A percentile compares a stretch with the other conserved stretches of the same genome.
phyloP scores from a whole-genome alignment of 53 echinoderm and acorn worm species.

The Glandiceps talaboti region DNA sequence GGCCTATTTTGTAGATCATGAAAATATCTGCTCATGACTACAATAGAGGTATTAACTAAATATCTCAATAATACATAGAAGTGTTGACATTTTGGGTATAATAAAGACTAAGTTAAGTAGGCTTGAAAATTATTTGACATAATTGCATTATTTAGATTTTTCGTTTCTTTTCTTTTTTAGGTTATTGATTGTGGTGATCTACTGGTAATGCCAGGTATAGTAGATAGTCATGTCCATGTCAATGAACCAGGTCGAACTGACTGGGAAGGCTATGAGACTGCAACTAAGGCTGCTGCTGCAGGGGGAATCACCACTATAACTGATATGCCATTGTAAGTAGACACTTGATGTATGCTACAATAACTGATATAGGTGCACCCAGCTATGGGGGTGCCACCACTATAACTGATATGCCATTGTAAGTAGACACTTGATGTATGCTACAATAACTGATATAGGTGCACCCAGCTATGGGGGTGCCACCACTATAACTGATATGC shows the following conservation, averaged over 20 bases:
- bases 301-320: conserved; percentile 52
- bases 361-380: no score
- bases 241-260: conserved; percentile 50
- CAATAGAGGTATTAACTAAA: no score
- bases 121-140: background rate
- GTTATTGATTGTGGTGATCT: conserved; percentile 33
- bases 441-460: no score
- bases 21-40: no score
- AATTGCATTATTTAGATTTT: background rate
- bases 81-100: no score
- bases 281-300: conserved; percentile 47
- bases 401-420: conserved; percentile 61
- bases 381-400: conserved; percentile 51
- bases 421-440: no score
- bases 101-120: no score
- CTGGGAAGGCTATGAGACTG: conserved; percentile 59
- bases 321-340: conserved; percentile 57
- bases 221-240: conserved; percentile 58
- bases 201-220: conserved; percentile 46
- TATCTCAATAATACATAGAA: no score
- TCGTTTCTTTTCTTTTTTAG: conserved; percentile 2
- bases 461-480: no score
- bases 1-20: no score
- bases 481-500: conserved; percentile 58
- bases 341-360: no score